A percentile compares a stretch with the other conserved stretches of the same genome.
These are phyloP conservation scores for Lithophane ornitopus DNA, from an alignment of 2,888 invertebrate species.

Conservation along the genomic window DNA sequence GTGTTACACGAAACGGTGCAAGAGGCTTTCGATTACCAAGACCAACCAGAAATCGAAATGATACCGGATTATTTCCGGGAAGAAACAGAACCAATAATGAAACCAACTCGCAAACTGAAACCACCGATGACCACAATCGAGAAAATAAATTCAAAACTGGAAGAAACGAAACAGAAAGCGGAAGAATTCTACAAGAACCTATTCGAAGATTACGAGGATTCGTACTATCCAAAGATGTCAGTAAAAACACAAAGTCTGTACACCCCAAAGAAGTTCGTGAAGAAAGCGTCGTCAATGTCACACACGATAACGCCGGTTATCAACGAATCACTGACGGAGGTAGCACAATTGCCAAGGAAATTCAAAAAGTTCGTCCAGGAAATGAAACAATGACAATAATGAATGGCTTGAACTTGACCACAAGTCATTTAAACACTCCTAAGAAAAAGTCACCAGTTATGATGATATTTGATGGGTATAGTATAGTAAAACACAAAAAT, in stretches of 20 bases:
- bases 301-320: constrained; percentile 82
- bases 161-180: constrained; percentile 84
- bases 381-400: constrained; percentile 79
- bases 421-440: constrained; percentile 61
- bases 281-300: constrained; percentile 80
- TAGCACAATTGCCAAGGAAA: constrained; percentile 84
- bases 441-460: constrained; percentile 76
- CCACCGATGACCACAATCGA: constrained; percentile 72
- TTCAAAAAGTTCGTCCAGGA: constrained; percentile 84
- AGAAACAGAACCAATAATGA: constrained; percentile 65
- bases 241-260: constrained; percentile 74
- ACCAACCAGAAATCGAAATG: constrained; percentile 74
- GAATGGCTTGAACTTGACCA: constrained; percentile 60
- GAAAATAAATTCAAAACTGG: constrained; percentile 79
- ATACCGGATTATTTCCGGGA: constrained; percentile 69
- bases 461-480: constrained; percentile 86
- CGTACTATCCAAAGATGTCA: constrained; percentile 75
- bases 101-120: constrained; percentile 68
- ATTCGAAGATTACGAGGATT: constrained; percentile 82
- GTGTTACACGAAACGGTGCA: constrained; percentile 86
- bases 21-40: constrained; percentile 79
- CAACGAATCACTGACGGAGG: constrained; percentile 83
- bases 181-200: constrained; percentile 82
- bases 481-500: constrained; percentile 85
- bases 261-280: constrained; percentile 78